Conservation (phyloP, 2,113 vertebrate genomes). For the Panthera uncia region DNA sequence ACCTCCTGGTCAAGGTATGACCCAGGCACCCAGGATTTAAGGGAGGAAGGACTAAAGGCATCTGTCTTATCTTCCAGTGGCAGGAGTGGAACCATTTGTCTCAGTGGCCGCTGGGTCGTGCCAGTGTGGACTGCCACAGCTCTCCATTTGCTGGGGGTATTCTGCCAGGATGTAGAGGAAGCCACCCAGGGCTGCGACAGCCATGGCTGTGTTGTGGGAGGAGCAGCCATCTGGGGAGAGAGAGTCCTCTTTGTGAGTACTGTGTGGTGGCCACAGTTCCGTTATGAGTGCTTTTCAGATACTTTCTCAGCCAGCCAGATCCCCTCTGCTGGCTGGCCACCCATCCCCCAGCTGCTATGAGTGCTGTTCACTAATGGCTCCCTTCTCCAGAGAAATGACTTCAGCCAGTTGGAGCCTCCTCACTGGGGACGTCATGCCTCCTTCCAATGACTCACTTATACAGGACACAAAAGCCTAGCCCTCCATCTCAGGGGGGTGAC, state of each 20-base stretch:
- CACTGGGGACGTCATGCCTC: not conserved
- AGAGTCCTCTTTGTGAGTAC: not conserved
- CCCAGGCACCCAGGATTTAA: not conserved
- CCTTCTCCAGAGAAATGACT: not conserved
- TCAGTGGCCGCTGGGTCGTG: not conserved
- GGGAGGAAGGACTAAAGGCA: not conserved
- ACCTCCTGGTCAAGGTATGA: not conserved
- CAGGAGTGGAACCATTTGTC: rapidly evolving
- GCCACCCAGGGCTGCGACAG: constrained; percentile 59
- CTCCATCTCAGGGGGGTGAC: not conserved
- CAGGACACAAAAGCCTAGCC: not conserved
- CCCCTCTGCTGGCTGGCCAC: not conserved
- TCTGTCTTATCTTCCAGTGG: not conserved
- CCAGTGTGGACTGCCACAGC: rapidly evolving
- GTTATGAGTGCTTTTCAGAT: not conserved
- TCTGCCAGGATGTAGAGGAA: constrained; percentile 65
- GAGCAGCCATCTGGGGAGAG: constrained; percentile 69
- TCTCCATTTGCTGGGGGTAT: not conserved
- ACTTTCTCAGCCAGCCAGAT: not conserved
- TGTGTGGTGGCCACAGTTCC: not conserved
- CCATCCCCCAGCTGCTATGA: not conserved
- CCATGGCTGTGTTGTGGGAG: constrained; percentile 70
- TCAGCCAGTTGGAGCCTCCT: not conserved
- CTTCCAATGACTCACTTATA: not conserved
- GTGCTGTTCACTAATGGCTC: not conserved